Evolutionary conservation across 2,113 vertebrate species (phyloP).

Genomic region (Ardeotis arabs): DNA sequence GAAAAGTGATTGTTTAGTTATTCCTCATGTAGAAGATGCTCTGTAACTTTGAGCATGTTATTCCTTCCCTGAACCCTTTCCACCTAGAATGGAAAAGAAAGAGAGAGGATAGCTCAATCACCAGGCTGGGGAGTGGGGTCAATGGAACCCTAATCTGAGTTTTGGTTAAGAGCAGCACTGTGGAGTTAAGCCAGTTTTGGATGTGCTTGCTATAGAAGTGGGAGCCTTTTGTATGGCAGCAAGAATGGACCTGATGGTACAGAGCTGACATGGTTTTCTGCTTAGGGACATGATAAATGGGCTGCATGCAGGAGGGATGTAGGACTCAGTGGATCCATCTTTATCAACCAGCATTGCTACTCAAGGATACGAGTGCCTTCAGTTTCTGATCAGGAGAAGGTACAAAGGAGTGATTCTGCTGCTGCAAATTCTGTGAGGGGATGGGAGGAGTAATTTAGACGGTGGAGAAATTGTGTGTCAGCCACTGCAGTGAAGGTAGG

Average conservation of each 20-base stretch:
- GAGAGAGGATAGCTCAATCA: background rate
- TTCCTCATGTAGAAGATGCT: background rate
- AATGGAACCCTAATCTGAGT: accelerated
- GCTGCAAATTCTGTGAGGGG: background rate
- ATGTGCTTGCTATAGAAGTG: background rate
- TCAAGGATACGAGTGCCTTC: background rate
- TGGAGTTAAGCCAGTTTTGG: background rate
- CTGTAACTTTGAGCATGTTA: background rate
- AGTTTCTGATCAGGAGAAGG: background rate
- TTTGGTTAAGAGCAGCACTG: background rate
- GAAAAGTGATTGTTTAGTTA: background rate
- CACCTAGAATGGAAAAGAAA: background rate
- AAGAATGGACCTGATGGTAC: background rate
- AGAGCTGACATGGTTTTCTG: background rate
- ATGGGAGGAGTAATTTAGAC: background rate
- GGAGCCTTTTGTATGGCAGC: background rate
- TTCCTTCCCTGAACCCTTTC: background rate
- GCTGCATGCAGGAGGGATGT: background rate
- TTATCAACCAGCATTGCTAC: background rate
- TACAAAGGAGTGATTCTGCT: background rate
- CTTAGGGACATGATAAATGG: background rate
- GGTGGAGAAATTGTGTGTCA: background rate
- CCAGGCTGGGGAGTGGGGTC: background rate
- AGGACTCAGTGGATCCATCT: background rate
- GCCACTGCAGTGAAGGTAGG: background rate